phyloP scores from a whole-genome alignment of 2,113 vertebrate species.

The Cyanistes caeruleus region DNA sequence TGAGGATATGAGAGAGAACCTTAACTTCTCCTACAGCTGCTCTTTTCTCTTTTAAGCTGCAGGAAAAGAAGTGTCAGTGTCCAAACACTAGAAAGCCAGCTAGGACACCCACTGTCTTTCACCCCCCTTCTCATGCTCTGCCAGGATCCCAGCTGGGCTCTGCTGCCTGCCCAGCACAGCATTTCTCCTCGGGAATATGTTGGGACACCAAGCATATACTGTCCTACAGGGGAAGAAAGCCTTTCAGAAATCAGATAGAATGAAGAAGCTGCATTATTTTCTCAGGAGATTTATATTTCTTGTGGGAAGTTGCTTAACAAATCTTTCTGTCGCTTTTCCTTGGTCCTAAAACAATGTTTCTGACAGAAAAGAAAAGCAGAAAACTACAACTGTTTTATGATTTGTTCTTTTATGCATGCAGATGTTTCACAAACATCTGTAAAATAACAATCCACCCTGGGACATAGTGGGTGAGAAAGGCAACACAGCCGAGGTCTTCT shows the following conservation, averaged over 20 bases:
- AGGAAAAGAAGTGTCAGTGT: background rate
- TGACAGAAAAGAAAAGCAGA: conserved; percentile 29
- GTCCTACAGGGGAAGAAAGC: background rate
- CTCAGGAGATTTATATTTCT: conserved; percentile 53
- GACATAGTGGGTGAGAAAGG: background rate
- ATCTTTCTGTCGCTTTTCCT: conserved; percentile 28
- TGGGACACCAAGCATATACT: background rate
- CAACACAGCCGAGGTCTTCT: background rate
- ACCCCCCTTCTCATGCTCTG: background rate
- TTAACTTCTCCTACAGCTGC: background rate
- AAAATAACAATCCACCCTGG: background rate
- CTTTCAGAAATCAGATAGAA: conserved; percentile 34
- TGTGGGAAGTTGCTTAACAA: conserved; percentile 26
- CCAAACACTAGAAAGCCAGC: background rate
- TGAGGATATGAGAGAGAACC: background rate
- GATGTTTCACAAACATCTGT: conserved; percentile 40
- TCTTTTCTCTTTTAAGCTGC: background rate
- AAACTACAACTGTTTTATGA: background rate
- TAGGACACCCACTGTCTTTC: background rate
- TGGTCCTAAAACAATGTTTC: conserved; percentile 37
- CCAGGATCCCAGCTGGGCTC: conserved; percentile 21
- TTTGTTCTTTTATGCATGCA: conserved; percentile 33
- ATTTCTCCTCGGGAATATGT: background rate
- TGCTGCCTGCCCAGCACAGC: background rate
- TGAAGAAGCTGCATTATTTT: conserved; percentile 32